These are phyloP conservation scores for Pseudococcus longispinus DNA, from an alignment of 2,888 invertebrate genomes.

Conservation along the genomic window DNA sequence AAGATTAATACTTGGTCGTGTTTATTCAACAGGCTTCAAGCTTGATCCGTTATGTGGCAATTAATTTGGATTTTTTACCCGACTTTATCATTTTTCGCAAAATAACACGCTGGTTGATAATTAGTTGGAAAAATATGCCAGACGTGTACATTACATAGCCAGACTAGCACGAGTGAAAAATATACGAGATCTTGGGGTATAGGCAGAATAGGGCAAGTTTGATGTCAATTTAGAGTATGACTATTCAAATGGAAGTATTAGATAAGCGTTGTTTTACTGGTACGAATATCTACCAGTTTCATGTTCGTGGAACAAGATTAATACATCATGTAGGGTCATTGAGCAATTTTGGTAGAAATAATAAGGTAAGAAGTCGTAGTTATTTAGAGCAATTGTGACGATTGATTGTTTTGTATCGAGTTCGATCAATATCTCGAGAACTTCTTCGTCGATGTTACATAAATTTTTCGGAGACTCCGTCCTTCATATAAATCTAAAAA, in stretches of 20 bases:
- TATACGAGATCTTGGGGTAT: background rate
- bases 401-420: background rate
- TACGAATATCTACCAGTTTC: background rate
- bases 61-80: conserved; percentile 27
- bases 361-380: background rate
- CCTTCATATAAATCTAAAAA: no score
- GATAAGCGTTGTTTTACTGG: background rate
- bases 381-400: background rate
- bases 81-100: background rate
- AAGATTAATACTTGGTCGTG: conserved; percentile 6
- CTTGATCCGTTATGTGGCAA: conserved; percentile 10
- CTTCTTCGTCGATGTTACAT: background rate
- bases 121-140: background rate
- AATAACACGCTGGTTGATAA: conserved; percentile 1
- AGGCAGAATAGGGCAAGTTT: background rate
- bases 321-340: background rate
- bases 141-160: background rate
- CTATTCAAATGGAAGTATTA: background rate
- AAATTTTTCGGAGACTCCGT: background rate
- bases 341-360: background rate
- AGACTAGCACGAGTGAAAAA: no score
- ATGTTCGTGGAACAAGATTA: background rate
- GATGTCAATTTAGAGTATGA: no score
- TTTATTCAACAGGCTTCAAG: background rate
- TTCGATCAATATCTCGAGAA: background rate